phyloP scores from a whole-genome alignment of 2,797 vertebrate genomes.

The Hephaestus fuliginosus region DNA sequence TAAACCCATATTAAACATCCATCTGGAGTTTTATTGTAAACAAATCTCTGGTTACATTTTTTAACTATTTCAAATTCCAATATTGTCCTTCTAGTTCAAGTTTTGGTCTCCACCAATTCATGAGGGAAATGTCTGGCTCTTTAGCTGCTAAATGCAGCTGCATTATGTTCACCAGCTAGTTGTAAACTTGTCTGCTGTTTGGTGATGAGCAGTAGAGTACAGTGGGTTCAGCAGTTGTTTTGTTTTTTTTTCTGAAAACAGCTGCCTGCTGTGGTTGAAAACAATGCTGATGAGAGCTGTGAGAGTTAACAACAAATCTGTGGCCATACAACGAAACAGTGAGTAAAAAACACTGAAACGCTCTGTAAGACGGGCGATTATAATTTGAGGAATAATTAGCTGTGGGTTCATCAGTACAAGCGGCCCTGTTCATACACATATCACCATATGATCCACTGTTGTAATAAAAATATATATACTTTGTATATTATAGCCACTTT shows the following conservation, averaged over 20 bases:
- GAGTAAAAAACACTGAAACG: no score
- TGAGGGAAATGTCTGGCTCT: slow-evolving; percentile 8
- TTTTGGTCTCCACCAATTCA: background rate
- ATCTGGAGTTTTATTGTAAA: background rate
- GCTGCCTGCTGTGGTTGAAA: background rate
- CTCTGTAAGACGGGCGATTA: no score
- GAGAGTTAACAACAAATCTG: no score
- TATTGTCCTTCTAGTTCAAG: background rate
- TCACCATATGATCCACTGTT: background rate
- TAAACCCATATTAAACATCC: background rate
- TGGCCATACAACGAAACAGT: no score
- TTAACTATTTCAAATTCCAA: background rate
- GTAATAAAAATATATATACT: background rate
- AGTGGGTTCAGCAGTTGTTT: background rate
- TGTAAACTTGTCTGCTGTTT: background rate
- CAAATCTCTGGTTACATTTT: slow-evolving; percentile 6
- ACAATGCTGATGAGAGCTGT: background rate
- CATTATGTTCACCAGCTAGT: background rate
- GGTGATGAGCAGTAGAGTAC: background rate
- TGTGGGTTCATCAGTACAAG: background rate
- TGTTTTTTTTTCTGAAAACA: background rate
- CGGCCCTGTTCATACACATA: background rate
- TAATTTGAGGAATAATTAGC: no score
- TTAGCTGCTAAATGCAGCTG: slow-evolving; percentile 4
- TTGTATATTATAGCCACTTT: background rate